Evolutionary conservation across 2,113 vertebrate species (phyloP).

Genomic region (Cynopterus brachyotis): DNA sequence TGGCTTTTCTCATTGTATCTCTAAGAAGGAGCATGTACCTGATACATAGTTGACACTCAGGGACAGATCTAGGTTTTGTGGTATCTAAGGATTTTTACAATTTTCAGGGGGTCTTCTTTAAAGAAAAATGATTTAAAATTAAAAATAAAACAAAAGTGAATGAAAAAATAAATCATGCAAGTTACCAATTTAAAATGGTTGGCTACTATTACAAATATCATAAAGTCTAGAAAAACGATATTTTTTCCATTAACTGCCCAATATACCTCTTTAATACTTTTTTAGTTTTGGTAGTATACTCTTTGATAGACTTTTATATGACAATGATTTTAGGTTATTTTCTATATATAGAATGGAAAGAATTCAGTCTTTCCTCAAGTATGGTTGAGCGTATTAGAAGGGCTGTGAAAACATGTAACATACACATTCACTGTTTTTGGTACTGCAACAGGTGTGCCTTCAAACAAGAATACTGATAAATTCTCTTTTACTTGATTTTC

Average conservation of each 20-base stretch:
- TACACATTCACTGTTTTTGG: background rate
- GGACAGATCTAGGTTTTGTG: background rate
- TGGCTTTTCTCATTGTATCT: background rate
- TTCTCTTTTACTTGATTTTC: slow-evolving; percentile 15
- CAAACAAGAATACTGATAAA: background rate
- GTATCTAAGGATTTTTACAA: background rate
- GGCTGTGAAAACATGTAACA: background rate
- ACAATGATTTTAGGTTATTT: background rate
- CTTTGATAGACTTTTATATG: slow-evolving; percentile 18
- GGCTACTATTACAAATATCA: background rate
- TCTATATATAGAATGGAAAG: background rate
- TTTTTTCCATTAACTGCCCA: background rate
- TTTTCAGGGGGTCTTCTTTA: background rate
- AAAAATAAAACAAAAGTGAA: slow-evolving; percentile 18
- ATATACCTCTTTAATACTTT: background rate
- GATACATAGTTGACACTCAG: background rate
- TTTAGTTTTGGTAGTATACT: background rate
- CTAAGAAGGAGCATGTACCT: background rate
- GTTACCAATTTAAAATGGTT: background rate
- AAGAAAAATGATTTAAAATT: slow-evolving; percentile 34
- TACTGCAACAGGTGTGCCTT: background rate
- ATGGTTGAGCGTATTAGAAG: background rate
- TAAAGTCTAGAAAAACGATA: slow-evolving; percentile 2
- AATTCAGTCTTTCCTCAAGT: background rate
- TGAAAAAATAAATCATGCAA: slow-evolving; percentile 22